A percentile compares a stretch with the other conserved stretches of the same genome.
phyloP scores from a whole-genome alignment of 2,888 invertebrate species.

The Craniophora ligustri region DNA sequence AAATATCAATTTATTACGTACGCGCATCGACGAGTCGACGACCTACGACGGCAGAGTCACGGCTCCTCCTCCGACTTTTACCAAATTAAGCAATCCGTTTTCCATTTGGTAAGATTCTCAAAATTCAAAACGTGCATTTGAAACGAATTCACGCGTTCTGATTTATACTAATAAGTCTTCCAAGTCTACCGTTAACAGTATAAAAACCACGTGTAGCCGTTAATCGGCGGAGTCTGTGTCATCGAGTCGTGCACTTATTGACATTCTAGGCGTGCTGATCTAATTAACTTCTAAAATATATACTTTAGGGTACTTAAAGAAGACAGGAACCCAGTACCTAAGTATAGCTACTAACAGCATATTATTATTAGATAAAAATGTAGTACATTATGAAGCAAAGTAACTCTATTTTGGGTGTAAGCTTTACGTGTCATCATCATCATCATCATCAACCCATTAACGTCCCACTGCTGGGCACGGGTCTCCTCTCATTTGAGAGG shows the following conservation, averaged over 20 bases:
- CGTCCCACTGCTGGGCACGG: no score
- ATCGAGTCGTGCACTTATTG: constrained; percentile 29
- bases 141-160: constrained; percentile 64
- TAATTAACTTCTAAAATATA: no score
- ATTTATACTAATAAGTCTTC: constrained; percentile 64
- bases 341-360: no score
- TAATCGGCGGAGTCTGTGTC: constrained; percentile 20
- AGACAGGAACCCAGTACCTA: no score
- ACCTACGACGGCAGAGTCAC: constrained; percentile 66
- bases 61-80: constrained; percentile 47
- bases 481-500: no score
- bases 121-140: constrained; percentile 48
- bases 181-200: constrained; percentile 61
- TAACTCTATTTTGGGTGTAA: no score
- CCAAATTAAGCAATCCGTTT: constrained; percentile 55
- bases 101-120: constrained; percentile 41
- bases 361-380: no score
- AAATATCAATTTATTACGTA: constrained; percentile 54
- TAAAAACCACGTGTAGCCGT: constrained; percentile 48
- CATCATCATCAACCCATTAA: no score
- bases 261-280: constrained; percentile 12
- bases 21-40: constrained; percentile 65
- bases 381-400: no score
- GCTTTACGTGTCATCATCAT: no score
- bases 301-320: no score